Conservation (phyloP, 2,113 vertebrate species). For the Octodon degus region DNA sequence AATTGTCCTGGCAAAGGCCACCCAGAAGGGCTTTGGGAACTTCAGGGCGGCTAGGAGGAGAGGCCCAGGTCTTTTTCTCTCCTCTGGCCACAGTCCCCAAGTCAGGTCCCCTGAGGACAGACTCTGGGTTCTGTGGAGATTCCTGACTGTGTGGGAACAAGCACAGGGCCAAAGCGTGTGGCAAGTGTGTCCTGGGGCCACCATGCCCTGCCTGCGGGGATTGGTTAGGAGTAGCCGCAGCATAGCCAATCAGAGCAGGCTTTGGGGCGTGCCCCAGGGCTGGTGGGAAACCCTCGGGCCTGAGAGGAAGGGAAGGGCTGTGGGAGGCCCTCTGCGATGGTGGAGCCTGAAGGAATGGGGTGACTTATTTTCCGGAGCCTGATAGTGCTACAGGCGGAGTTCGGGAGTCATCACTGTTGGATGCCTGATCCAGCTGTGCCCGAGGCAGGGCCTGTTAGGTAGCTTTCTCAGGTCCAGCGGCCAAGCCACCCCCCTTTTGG, state of each 20-base stretch:
- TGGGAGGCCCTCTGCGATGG: no score
- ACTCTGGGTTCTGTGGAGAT: neutral
- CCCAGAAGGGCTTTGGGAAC: neutral
- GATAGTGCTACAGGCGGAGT: no score
- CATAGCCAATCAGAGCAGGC: neutral
- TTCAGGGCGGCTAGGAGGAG: no score
- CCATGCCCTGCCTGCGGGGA: neutral
- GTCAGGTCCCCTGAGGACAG: no score
- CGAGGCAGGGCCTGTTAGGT: neutral
- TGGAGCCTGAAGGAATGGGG: no score
- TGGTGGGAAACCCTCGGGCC: neutral
- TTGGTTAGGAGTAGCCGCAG: neutral
- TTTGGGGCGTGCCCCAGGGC: neutral
- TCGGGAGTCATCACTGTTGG: no score
- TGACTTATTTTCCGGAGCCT: neutral
- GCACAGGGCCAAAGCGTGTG: neutral
- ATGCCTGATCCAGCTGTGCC: neutral
- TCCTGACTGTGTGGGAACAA: neutral
- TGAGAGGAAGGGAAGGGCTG: neutral
- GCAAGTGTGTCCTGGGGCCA: neutral
- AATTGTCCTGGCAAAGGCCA: no score
- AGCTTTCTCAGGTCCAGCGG: neutral
- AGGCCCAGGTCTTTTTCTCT: neutral
- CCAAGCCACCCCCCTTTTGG: fast-evolving
- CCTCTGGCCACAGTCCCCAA: neutral